Evolutionary conservation across 2,888 invertebrate species (phyloP).

Genomic region (Myathropa florea): DNA sequence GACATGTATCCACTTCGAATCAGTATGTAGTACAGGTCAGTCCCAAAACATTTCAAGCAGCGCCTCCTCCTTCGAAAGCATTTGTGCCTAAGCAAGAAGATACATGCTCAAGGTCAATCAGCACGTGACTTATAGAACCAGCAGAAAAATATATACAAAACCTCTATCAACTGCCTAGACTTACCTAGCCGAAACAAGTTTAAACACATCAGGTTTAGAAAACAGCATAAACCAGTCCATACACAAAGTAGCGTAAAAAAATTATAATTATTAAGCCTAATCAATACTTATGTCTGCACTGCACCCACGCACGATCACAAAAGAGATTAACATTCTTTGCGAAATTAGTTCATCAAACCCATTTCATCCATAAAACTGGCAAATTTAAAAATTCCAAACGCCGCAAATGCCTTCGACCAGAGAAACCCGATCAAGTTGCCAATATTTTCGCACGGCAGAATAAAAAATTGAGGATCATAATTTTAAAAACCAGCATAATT

Average conservation of each 20-base stretch:
- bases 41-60: no score
- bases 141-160: no score
- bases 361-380: background rate
- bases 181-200: no score
- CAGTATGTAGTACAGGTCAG: no score
- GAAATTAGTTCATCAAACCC: background rate
- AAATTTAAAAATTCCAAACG: background rate
- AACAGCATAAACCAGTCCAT: background rate
- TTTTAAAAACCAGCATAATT: slow-evolving; percentile 12
- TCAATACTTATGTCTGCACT: background rate
- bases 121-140: no score
- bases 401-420: background rate
- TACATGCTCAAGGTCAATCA: no score
- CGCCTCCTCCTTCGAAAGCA: no score
- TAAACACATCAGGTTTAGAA: no score
- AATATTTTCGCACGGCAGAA: background rate
- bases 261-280: background rate
- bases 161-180: no score
- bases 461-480: background rate
- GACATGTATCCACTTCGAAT: no score
- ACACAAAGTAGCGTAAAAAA: background rate
- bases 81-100: no score
- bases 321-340: background rate
- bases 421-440: background rate
- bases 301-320: background rate